A percentile compares a stretch with the other conserved stretches of the same genome.
Conservation (phyloP, 2,113 vertebrate genomes). For the Osmerus eperlanus region DNA sequence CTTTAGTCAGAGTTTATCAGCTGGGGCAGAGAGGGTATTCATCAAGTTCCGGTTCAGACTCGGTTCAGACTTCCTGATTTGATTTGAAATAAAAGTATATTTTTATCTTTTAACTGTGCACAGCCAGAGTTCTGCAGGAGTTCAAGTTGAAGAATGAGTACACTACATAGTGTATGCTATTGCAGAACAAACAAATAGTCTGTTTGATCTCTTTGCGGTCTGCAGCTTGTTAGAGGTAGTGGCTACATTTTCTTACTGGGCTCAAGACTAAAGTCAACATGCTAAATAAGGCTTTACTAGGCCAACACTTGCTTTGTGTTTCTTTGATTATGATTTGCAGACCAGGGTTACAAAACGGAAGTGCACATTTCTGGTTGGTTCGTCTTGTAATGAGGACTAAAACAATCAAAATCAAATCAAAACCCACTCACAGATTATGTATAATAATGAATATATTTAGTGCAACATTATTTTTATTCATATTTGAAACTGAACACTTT, state of each 20-base stretch:
- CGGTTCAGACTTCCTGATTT: slow-evolving; percentile 1
- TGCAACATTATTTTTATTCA: no score
- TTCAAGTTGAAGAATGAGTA: slow-evolving; percentile 6
- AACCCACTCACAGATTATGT: no score
- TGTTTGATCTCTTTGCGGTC: background rate
- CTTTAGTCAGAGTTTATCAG: background rate
- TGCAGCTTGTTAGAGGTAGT: no score
- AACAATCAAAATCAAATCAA: no score
- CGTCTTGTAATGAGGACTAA: no score
- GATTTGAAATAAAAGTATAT: slow-evolving; percentile 8
- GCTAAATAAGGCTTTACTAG: no score
- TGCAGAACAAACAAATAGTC: background rate
- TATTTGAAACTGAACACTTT: no score
- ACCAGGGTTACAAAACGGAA: background rate
- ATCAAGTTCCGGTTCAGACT: slow-evolving; percentile 7
- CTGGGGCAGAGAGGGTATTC: background rate
- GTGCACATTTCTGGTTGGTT: no score
- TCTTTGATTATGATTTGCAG: no score
- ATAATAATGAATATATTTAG: no score
- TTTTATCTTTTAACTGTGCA: background rate
- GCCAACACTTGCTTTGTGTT: no score
- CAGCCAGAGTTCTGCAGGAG: background rate
- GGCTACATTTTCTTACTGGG: background rate
- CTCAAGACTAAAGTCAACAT: background rate
- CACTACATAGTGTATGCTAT: slow-evolving; percentile 10